Percentiles rank a stretch among this genome's conserved stretches.
These are phyloP conservation scores for Mactra quadrangularis DNA, from an alignment of 1,140 invertebrate genomes.

Conservation along the genomic window DNA sequence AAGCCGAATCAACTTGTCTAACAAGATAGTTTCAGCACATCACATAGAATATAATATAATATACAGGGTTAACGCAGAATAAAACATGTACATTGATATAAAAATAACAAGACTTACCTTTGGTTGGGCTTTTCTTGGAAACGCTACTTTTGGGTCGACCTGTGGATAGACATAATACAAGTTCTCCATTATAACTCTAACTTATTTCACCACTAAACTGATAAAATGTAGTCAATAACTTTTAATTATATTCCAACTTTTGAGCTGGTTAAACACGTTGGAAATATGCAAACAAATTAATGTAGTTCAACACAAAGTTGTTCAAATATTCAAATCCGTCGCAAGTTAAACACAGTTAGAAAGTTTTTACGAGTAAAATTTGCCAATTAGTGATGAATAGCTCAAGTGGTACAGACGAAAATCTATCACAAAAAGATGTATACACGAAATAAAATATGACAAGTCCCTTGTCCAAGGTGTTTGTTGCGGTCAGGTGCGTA, in stretches of 20 bases:
- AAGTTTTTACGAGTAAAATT: slow-evolving; percentile 12
- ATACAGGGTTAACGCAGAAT: background rate
- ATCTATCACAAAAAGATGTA: slow-evolving; percentile 61
- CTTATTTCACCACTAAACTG: background rate
- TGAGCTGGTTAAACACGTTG: slow-evolving; percentile 32
- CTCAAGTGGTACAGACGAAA: slow-evolving; percentile 28
- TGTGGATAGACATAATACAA: slow-evolving; percentile 87
- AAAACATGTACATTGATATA: background rate
- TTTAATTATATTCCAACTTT: slow-evolving; percentile 52
- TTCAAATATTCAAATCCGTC: slow-evolving; percentile 55
- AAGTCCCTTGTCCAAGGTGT: background rate
- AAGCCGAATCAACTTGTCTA: background rate
- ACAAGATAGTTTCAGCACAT: background rate
- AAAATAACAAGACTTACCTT: slow-evolving; percentile 73
- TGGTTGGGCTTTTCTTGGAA: slow-evolving; percentile 91
- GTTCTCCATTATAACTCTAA: slow-evolving; percentile 62
- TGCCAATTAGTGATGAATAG: slow-evolving; percentile 53
- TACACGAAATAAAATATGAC: slow-evolving; percentile 38
- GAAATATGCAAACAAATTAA: slow-evolving; percentile 55
- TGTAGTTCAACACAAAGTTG: slow-evolving; percentile 30
- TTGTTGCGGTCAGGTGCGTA: slow-evolving; percentile 49
- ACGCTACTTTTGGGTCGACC: slow-evolving; percentile 99
- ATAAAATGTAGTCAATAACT: slow-evolving; percentile 32
- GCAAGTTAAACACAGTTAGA: too few species aligned
- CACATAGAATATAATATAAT: slow-evolving; percentile 20